Base-by-base conservation (phyloP, 2,113 vertebrate species). In the Leptocoma aspasia region DNA sequence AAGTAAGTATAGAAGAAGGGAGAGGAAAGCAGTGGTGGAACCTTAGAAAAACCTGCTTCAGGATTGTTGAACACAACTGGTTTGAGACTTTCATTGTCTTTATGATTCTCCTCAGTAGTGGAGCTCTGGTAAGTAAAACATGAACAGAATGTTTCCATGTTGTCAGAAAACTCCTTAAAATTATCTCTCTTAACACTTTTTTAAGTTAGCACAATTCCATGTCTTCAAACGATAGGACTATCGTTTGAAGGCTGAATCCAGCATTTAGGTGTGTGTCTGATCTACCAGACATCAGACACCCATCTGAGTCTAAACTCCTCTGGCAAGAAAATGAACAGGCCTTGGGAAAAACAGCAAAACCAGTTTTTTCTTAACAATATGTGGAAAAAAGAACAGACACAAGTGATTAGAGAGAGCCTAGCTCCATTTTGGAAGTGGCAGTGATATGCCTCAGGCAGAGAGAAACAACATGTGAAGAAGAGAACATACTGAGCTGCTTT, bases 11-110 rank as follows among this genome's bases (percentile, higher is more conserved):
- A 85, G 98, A 99, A 56, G 98, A 98, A 94, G 99, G 99, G 64
- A 97, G 96, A 97, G 99, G 99, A 97, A 99, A 99, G 91, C 96
- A 98, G 27, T 99, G 99, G 99, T 99, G 99, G 99, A 99, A 98
- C 23, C 89, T 99, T 37, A 98, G 99, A 70, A 99, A 99, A 97
- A 99, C 99, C 15, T 99, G 99, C 97, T 99, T 97, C 96, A 98
- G 92, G 90, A 99, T 99, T 82, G 99, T 99, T 13, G 99, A 99
- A 88, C 99, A 99, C 97, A 99, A 98, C 97, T 99, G 99, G 99
- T 99, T 99, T 94, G 99, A 99, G 97, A 99, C 98, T 86, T 99
- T 99, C 98, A 99, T 99, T 92, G 98, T 99, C 96, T 99, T 99
- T 93, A 99, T 99, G 99, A 99, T 99, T 94, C 98, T 99, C 41